A percentile compares a stretch with the other conserved stretches of the same genome.
These are phyloP conservation scores for Okamejei kenojei DNA, from an alignment of 2,797 vertebrate species.

Conservation along the genomic window DNA sequence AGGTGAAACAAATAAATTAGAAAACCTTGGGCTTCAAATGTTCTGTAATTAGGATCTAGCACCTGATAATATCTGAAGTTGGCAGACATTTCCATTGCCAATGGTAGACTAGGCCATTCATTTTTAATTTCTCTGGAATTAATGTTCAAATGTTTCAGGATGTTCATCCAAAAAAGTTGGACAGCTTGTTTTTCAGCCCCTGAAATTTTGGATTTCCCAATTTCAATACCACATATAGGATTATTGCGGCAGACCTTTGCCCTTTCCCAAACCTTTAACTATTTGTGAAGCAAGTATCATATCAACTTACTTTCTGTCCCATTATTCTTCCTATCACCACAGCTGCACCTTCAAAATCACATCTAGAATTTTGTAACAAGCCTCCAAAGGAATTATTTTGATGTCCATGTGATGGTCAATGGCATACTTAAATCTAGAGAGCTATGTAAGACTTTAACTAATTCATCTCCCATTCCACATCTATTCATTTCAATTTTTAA, in stretches of 20 bases:
- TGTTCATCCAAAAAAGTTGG: not conserved
- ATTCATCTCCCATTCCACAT: not conserved
- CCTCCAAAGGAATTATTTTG: not conserved
- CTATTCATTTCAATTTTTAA: not conserved
- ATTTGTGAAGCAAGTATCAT: not conserved
- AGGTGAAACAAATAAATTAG: too few species aligned
- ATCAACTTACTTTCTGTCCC: conserved; percentile 2
- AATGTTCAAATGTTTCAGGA: conserved; percentile 11
- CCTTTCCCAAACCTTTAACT: not conserved
- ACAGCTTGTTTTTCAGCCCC: not conserved
- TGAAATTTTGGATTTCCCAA: not conserved
- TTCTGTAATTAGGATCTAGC: not conserved
- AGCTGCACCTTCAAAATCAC: not conserved
- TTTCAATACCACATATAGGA: not conserved
- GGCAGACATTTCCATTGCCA: not conserved
- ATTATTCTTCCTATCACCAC: not conserved
- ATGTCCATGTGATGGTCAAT: not conserved
- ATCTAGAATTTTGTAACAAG: not conserved
- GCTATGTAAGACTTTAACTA: not conserved
- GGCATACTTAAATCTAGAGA: not conserved
- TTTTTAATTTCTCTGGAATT: not conserved
- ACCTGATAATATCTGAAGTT: not conserved
- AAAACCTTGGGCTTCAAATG: not conserved
- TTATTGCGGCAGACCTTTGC: not conserved
- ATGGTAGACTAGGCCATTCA: not conserved